Evolutionary conservation across 2,113 vertebrate species (phyloP), one percentile per base, ranked within the genome.

Genomic region (Hypanus sabinus): DNA sequence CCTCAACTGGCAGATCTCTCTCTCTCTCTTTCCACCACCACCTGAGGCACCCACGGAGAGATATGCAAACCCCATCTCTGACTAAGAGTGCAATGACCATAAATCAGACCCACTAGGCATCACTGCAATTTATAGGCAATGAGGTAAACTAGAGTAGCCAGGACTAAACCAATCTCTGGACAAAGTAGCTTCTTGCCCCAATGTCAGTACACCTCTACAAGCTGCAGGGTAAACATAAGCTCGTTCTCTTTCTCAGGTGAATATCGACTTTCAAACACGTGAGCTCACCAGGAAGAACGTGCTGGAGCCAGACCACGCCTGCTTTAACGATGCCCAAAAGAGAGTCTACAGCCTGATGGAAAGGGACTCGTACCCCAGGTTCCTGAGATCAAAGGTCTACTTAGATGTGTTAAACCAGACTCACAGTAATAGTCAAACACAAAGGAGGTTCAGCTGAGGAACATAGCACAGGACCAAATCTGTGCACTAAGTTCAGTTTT

Each of bases 311-410:
- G 97, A 97, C 38, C 96, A 97, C 36, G 97, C 97, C 94, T 98
- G 98, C 96, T 98, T 99, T 95, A 98, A 98, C 80, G 98, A 98
- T 95, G 97, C 98, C 70, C 99, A 99, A 94, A 97, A 97, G 73
- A 98, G 98, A 96, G 97, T 99, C 94, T 97, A 98, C 97, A 98
- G 98, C 95, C 97, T 99, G 95, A 99, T 99, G 99, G 98, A 99
- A 96, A 99, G 98, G 95, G 99, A 99, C 97, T 99, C 98, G 79
- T 99, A 99, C 94, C 98, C 98, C 93, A 97, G 98, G 94, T 99
- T 99, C 96, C 97, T 99, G 96, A 97, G 98, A 95, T 99, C 98
- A 94, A 98, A 99, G 96, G 97, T 99, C 96, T 99, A 99, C 96
- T 97, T 98, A 97, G 98, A 99, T 94, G 96, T 99, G 87, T 96